Evolutionary conservation across 1,140 invertebrate genomes (phyloP), one percentile per base, ranked within the genome.

Genomic region (Aphelenchoides avenae): DNA sequence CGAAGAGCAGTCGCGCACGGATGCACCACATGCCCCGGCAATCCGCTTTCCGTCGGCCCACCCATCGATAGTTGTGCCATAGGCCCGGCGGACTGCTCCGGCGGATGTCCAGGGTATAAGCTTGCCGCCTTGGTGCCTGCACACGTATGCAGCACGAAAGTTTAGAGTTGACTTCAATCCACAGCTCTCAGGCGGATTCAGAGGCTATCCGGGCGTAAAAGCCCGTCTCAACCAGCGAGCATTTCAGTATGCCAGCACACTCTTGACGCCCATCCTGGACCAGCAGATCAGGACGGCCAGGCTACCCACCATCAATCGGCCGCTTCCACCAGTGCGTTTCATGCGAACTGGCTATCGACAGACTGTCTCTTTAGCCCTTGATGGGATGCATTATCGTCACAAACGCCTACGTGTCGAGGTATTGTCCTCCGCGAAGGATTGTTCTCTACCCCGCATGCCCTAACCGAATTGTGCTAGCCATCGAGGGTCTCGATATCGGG

Each of bases 401-500:
- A 68, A 75, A 75, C 49, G 41, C 75, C 7, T 75, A 70, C 46
- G 71, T 75, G 15, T 64, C 63, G n/a, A 43, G 73, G 0, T 75
- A 69, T 51, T 50, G 73, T 37, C 75, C 73, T 57, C 73, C 73
- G n/a, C 58, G 66, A 44, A 46, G 74, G 42, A 58, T 77, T 3
- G 61, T 65, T 20, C 33, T 77, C 15, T 75, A 77, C 40, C 73
- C 73, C 3, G 71, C 74, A 6, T 49, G 67, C 20, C 73, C 73
- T 18, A 75, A 75, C 58, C 61, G 59, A 43, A 59, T 75, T 26
- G 66, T 76, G 24, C 30, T 75, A 7, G 56, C 64, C 40, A 72
- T 75, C 1, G 61, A 77, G 33, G 77, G 77, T 59, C 24, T 75
- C 13, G 73, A 75, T 50, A 49, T 75, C 24, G 71, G 70, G 72